A percentile compares a stretch with the other conserved stretches of the same genome.
phyloP scores from a whole-genome alignment of 2,113 vertebrate genomes.

The Capra hircus region DNA sequence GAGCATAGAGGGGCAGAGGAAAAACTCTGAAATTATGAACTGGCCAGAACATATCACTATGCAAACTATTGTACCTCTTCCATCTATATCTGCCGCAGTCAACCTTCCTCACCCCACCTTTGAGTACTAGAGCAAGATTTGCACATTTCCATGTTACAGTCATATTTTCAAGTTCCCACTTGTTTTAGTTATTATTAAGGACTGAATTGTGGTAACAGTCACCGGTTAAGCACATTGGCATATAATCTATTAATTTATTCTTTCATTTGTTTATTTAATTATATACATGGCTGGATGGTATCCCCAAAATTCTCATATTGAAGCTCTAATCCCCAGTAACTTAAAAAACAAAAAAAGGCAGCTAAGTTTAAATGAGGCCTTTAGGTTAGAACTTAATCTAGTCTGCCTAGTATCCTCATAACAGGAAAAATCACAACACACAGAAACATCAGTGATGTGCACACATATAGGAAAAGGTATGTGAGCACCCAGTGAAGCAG shows the following conservation, averaged over 20 bases:
- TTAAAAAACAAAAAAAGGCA: neutral
- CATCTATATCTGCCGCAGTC: neutral
- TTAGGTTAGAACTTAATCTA: neutral
- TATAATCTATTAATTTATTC: neutral
- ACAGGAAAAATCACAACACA: neutral
- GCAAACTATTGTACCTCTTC: neutral
- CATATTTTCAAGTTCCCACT: neutral
- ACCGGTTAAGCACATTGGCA: neutral
- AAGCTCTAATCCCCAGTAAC: neutral
- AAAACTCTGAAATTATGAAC: neutral
- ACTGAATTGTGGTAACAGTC: neutral
- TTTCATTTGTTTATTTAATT: neutral
- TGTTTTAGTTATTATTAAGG: neutral
- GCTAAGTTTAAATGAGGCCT: neutral
- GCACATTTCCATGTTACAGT: neutral
- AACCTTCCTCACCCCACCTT: neutral
- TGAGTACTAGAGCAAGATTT: neutral
- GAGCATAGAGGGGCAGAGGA: neutral
- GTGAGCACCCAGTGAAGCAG: neutral
- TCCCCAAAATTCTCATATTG: neutral
- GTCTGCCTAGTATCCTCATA: neutral
- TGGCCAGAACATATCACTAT: too few species aligned
- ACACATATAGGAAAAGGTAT: neutral
- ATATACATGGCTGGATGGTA: neutral
- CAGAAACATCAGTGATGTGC: neutral